Base-by-base conservation (phyloP, 2,888 invertebrate species). In the Aporophyla nigra region DNA sequence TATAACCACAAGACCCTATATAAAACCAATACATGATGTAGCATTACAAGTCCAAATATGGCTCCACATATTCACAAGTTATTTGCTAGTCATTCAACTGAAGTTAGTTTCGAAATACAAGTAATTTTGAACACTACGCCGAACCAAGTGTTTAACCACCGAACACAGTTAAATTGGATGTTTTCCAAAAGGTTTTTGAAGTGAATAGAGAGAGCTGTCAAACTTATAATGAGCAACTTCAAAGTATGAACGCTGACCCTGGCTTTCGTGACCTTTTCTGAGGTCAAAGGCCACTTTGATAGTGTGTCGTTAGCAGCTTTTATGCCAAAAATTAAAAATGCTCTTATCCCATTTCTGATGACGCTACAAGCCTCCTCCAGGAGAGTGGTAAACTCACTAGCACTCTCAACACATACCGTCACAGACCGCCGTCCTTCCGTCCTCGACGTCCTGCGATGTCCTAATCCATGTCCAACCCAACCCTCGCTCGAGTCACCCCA, bases 161-260 rank as follows among this genome's bases (percentile, higher is more conserved):
- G n/a, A 75, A 71, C 58, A 71, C 27, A 51, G 71, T 56, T 76
- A 71, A 83, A 75, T 85, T 85, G 85, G 83, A 83, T 62, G 66
- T 59, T 72, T 73, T 83, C 85, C 85, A 85, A 83, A 85, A 68
- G 54, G 59, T 68, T 78, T 70, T 70, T 74, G 54, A 70, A 76
- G 67, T 70, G 65, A 74, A 74, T 66, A 65, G 63, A 76, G 83
- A 79, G 65, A 51, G 68, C 72, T 71, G 70, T 71, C 71, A 75
- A 85, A 85, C 80, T 85, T 85, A 75, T 85, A 85, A 85, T 72
- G 84, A 82, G 67, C 74, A 71, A 77, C 82, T 84, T 84, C 74
- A 80, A 77, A 79, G 70, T 72, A 61, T 24, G 51, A 71, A 62
- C 54, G 58, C 63, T 81, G 82, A 84, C 84, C 80, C 74, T 82